Evolutionary conservation across 2,797 vertebrate species (phyloP).

Genomic region (Poeciliopsis turneri): DNA sequence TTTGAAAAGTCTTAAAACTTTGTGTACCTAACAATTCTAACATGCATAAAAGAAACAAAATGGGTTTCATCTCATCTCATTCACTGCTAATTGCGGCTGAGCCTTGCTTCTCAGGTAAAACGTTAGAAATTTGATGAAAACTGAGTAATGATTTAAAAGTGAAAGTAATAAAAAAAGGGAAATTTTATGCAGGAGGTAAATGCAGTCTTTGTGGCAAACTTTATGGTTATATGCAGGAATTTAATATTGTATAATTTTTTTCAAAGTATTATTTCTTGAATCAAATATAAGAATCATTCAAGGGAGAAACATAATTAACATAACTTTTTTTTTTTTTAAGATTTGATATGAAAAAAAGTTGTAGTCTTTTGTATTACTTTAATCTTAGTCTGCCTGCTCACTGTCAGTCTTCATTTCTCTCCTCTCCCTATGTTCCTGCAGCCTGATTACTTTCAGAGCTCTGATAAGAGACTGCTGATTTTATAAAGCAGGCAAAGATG

Average conservation of each 20-base stretch:
- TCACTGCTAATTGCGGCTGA: background rate
- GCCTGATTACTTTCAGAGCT: constrained; percentile 67
- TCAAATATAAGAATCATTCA: constrained; percentile 36
- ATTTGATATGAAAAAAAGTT: constrained; percentile 54
- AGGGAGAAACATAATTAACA: constrained; percentile 39
- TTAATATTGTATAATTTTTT: constrained; percentile 35
- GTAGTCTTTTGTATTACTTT: constrained; percentile 65
- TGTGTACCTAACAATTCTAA: background rate
- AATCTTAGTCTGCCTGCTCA: constrained; percentile 47
- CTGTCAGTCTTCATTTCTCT: constrained; percentile 38
- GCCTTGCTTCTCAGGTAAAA: background rate
- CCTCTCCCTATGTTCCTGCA: constrained; percentile 54
- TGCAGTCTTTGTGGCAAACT: background rate
- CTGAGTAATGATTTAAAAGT: background rate
- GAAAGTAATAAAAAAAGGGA: too few relatives aligned
- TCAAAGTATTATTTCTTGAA: constrained; percentile 45
- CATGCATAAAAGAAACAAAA: background rate
- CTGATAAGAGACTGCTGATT: constrained; percentile 70
- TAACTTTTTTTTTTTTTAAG: constrained; percentile 40
- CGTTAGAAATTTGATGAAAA: background rate
- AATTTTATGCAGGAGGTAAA: background rate
- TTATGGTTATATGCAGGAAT: constrained; percentile 20
- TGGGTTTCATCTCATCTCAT: background rate
- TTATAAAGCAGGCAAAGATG: constrained; percentile 45
- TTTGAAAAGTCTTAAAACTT: background rate